Evolutionary conservation across 2,797 vertebrate species (phyloP).

Genomic region (Sebastes taczanowskii): DNA sequence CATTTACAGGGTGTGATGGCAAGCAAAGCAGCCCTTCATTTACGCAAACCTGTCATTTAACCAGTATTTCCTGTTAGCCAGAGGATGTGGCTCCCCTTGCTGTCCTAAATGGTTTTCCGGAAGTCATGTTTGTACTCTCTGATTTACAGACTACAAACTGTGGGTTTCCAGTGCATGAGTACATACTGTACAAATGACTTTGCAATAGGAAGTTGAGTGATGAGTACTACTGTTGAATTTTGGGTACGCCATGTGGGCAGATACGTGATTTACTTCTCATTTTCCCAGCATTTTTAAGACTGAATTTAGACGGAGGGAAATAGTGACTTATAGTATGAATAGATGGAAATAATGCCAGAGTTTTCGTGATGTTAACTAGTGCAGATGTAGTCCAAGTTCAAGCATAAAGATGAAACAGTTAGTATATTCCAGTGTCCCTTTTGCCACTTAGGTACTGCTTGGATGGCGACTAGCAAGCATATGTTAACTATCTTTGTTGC

Average conservation of each 20-base stretch:
- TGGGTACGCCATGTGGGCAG: not conserved
- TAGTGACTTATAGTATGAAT: not conserved
- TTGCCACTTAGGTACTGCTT: constrained; percentile 28
- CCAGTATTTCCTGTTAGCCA: constrained; percentile 73
- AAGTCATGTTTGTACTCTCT: constrained; percentile 58
- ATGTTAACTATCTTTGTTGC: constrained; percentile 29
- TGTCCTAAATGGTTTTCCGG: constrained; percentile 61
- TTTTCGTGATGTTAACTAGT: not conserved
- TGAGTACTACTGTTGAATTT: not conserved
- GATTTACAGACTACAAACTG: constrained; percentile 62
- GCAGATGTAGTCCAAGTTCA: not conserved
- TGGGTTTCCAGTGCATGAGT: constrained; percentile 39
- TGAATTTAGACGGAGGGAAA: constrained; percentile 2
- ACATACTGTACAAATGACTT: constrained; percentile 39
- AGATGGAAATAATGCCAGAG: not conserved
- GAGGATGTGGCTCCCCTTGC: constrained; percentile 71
- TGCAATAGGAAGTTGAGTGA: constrained; percentile 26
- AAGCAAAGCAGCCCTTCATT: constrained; percentile 50
- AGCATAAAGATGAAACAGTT: constrained; percentile 11
- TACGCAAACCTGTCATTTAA: constrained; percentile 77
- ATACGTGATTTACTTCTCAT: constrained; percentile 7
- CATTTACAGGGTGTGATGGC: constrained; percentile 59
- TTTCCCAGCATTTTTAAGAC: constrained; percentile 14
- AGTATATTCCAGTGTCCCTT: constrained; percentile 23
- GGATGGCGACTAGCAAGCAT: constrained; percentile 8